phyloP scores from a whole-genome alignment of 2,888 invertebrate species.

The Eugnorisma glareosa region DNA sequence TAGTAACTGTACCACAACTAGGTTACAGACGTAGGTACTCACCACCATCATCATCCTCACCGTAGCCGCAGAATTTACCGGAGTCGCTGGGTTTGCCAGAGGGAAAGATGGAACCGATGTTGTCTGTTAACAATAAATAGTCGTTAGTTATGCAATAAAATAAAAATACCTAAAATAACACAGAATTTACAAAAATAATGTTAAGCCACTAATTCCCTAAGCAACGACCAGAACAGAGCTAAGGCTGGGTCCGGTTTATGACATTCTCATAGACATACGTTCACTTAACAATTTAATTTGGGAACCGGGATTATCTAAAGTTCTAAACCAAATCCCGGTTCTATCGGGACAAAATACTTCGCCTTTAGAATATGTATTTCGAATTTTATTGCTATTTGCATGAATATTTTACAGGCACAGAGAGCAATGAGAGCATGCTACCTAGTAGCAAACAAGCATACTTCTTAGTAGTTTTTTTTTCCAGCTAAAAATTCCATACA shows the following conservation, averaged over 20 bases:
- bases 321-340: too few relatives aligned
- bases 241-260: background rate
- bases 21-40: slow-evolving; percentile 49
- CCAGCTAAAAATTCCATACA: too few relatives aligned
- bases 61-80: slow-evolving; percentile 73
- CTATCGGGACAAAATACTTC: too few relatives aligned
- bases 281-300: too few relatives aligned
- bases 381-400: too few relatives aligned
- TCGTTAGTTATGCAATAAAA: background rate
- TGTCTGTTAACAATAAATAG: slow-evolving; percentile 67
- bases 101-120: slow-evolving; percentile 66
- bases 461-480: too few relatives aligned
- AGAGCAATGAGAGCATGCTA: too few relatives aligned
- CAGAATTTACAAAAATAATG: background rate
- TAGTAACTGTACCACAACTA: background rate
- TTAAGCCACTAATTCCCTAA: background rate
- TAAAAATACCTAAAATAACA: background rate
- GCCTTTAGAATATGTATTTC: too few relatives aligned
- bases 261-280: background rate
- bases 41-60: slow-evolving; percentile 59
- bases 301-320: too few relatives aligned
- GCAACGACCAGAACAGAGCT: background rate
- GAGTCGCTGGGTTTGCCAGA: rapidly evolving
- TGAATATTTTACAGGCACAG: too few relatives aligned
- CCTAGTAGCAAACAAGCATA: too few relatives aligned